These are phyloP conservation scores for Zaprionus gabonicus DNA, from an alignment of 1,140 invertebrate species.

Conservation along the genomic window DNA sequence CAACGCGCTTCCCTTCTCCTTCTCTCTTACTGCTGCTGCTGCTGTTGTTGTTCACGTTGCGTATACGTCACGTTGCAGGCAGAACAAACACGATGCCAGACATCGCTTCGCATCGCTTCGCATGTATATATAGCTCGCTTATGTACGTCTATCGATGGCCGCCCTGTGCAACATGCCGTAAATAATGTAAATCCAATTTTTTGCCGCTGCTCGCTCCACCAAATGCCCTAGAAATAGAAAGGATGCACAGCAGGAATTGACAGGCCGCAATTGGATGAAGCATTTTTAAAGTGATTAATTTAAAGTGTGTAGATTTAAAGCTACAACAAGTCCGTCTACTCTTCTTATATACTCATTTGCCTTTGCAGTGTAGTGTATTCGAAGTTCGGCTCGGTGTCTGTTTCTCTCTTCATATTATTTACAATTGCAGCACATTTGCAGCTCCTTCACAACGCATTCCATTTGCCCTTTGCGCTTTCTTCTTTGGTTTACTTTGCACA, in stretches of 20 bases:
- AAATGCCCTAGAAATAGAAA: neutral
- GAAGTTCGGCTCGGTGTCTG: neutral
- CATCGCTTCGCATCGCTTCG: conserved; percentile 11
- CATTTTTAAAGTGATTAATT: neutral
- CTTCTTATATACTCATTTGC: too few species aligned
- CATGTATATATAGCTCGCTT: conserved; percentile 23
- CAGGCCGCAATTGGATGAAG: neutral
- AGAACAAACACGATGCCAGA: conserved; percentile 14
- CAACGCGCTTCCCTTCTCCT: neutral
- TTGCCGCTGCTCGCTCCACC: neutral
- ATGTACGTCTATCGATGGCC: conserved; percentile 55
- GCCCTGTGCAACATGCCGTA: conserved; percentile 74
- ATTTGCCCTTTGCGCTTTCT: conserved; percentile 34
- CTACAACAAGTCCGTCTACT: neutral
- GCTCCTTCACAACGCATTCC: conserved; percentile 37
- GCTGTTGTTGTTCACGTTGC: conserved; percentile 60
- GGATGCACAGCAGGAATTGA: neutral
- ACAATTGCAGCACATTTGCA: conserved; percentile 55
- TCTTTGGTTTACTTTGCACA: conserved; percentile 20
- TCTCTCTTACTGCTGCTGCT: conserved; percentile 9
- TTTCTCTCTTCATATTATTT: conserved; percentile 21
- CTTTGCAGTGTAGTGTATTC: neutral
- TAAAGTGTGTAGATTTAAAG: neutral
- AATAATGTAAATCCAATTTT: conserved; percentile 81
- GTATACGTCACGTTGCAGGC: conserved; percentile 74